Evolutionary conservation across 2,888 invertebrate genomes (phyloP), one percentile per base, ranked within the genome.

Genomic region (Pherbina coryleti): DNA sequence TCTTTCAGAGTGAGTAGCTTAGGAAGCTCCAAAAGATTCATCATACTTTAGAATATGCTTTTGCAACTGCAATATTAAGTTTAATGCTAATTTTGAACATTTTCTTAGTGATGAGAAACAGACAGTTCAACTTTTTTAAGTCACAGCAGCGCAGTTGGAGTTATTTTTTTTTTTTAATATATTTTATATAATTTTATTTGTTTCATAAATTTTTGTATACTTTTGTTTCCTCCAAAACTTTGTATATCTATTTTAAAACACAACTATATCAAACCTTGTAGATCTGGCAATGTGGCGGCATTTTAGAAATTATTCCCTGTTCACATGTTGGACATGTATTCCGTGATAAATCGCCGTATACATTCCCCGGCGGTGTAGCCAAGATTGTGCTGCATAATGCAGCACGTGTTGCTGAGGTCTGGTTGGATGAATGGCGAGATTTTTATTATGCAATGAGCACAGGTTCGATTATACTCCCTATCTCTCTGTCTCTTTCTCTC

Each of bases 351-450:
- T 97, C 98, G 81, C 99, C 99, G 73, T 99, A 99, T 92, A 96
- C 97, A 82, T 99, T 99, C 94, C 99, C 99, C 78, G 99, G 99
- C 85, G 99, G 98, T 83, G 97, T 97, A 84, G 96, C 96, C 90
- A 96, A 96, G 91, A 95, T 99, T 88, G 98, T 99, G 87, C 95
- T 98, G 86, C 97, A 98, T 92, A 99, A 99, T 92, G 97, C 98
- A 85, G 97, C 98, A 86, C 93, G 99, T 87, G 98, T 98, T 86
- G 99, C 98, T 86, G 97, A 98, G 91, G 99, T 99, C 87, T 99
- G 99, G 99, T 96, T 99, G 95, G 99, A 99, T 93, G 98, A 99
- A 91, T 99, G 98, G 96, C 95, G 97, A 91, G 97, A 97, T 92
- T 98, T 98, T 94, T 98, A 97, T 94, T 98, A 97, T 94, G 96